Percentiles rank a stretch among this genome's conserved stretches.
phyloP scores from a whole-genome alignment of 53 echinoderm and acorn worm genomes.

The Temnopleurus reevesii region DNA sequence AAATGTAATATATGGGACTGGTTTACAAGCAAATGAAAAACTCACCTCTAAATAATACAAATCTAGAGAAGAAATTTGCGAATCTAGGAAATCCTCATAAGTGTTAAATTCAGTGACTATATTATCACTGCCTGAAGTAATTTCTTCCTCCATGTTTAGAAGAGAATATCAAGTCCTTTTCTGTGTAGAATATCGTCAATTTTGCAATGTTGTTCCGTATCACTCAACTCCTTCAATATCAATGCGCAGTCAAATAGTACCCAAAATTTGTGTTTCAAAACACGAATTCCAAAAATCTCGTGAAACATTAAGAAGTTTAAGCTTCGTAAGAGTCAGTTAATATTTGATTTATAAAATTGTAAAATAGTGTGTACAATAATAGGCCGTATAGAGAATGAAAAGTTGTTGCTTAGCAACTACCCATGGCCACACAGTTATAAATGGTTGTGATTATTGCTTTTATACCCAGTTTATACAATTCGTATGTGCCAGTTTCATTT shows the following conservation, averaged over 20 bases:
- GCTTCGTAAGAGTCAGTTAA: too few relatives aligned
- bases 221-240: not conserved
- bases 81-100: conserved; percentile 98
- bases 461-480: too few relatives aligned
- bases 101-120: conserved; percentile 98
- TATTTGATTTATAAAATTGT: too few relatives aligned
- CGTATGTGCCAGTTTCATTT: too few relatives aligned
- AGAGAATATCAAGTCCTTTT: not conserved
- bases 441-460: too few relatives aligned
- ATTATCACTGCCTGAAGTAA: conserved; percentile 93
- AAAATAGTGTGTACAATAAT: too few relatives aligned
- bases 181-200: not conserved
- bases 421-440: too few relatives aligned
- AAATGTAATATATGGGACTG: conserved; percentile 1
- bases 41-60: conserved; percentile 95
- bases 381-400: too few relatives aligned
- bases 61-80: conserved; percentile 96
- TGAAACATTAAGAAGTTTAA: not conserved
- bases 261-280: not conserved
- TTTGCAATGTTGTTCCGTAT: conserved; percentile 9
- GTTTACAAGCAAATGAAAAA: not conserved
- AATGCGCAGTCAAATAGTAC: conserved; percentile 21
- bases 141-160: conserved; percentile 87
- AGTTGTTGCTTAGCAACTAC: too few relatives aligned
- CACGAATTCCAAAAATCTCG: not conserved